Evolutionary conservation across 35 echinoderm and acorn worm species (phyloP), one percentile per base, ranked within the genome.

Genomic region (Anneissia japonica): DNA sequence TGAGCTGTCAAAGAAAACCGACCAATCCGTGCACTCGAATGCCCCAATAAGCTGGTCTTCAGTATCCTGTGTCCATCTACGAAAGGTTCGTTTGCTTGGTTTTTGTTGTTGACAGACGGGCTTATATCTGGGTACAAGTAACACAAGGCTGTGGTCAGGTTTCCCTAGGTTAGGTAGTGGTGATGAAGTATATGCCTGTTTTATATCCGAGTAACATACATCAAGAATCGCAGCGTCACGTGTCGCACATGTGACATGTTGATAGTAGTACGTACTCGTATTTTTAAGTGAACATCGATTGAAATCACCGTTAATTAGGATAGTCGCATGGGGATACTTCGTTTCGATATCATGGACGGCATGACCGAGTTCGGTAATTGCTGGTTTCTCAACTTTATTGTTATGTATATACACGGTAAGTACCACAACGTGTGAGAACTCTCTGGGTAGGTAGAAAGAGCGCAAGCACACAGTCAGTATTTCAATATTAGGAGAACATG

Each of bases 401-500:
- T 34, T 3, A 4, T 4, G 74, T 75, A 34, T 28, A 46, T 83
- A 83, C 33, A 83, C 81, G 29, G 38, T 83, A 23, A 84, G 29
- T 64, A 72, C 41, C 31, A 84, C 76, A 26, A 86, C 74, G 38
- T 76, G 72, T 21, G 84, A 76, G 75, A 86, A 46, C 21, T 86
- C 36, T 75, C 72, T 74, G 32, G 75, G 75, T 82, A 85, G 40
- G 85, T 86, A 86, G 74, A 40, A 86, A 77, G 85, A 75, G 75
- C 85, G 75, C 75, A 78, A 13, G 41, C 85, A 78, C 34, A 78
- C 23, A 86, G 85, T 78, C n/a, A 86, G 38, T 77, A 79, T 86
- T 86, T 86, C 84, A 36, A 86, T 76, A 86, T 86, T 86, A 76
- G 84, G 56, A 13, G 84, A 37, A 86, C 74, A 86, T n/a, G 74